Base-by-base conservation (phyloP, 1,140 invertebrate species). In the Tigriopus japonicus region DNA sequence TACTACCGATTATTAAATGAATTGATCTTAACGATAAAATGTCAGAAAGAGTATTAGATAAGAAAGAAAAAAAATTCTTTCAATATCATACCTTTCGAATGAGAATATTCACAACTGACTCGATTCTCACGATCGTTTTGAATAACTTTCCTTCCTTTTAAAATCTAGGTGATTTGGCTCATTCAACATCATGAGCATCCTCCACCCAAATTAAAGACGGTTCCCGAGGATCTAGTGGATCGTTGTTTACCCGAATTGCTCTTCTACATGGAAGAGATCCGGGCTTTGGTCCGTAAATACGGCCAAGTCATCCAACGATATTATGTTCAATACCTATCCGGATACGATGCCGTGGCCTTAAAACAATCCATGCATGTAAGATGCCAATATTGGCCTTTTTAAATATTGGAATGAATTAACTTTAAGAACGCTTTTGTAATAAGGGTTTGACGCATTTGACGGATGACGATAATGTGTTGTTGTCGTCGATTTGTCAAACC, bases 231-330 rank as follows among this genome's bases (percentile, higher is more conserved):
- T 75, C 75, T 94, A 28, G 84, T 91, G 2, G 89, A 94, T 70
- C 75, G 93, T 54, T 93, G 97, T 70, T 75, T 99, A 24, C 94
- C 96, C 7, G 96, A 99, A 75, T 73, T 99, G 23, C 73, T 99
- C 0, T 98, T 98, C 71, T 91, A 98, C 66, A 96, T 98, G 80
- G 92, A 97, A 72, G 95, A 99, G 74, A 72, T 98, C 23, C 78
- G 92, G 70, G 77, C 67, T 14, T 63, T 69, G 12, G 62, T 67
- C 28, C 63, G 66, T 42, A 67, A 67, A 41, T 67, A 67, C 49
- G 64, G 63, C 13, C 64, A 67, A 59, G 92, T 98, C 1, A 86
- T 98, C 74, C 92, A 98, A 71, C 77, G 92, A 62, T 99, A 98
- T 73, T 98, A 97, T 73, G 85, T 97, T 19, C 93, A 97, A 72